These are phyloP conservation scores for Euspilapteryx auroguttella DNA, from an alignment of 2,888 invertebrate genomes.

Conservation along the genomic window DNA sequence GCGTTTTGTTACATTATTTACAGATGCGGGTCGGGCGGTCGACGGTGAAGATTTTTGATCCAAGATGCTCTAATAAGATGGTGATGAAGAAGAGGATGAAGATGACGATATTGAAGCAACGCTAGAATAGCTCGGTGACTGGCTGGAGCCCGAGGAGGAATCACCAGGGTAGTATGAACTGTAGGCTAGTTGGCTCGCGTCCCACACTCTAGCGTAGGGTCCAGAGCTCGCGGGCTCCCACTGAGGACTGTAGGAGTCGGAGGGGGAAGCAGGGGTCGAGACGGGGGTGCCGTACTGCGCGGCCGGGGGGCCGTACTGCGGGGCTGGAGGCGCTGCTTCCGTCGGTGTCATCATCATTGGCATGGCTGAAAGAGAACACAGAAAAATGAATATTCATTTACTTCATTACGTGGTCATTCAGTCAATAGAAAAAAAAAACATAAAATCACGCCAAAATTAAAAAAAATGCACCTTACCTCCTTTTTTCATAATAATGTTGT, in stretches of 20 bases:
- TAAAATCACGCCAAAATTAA: too few species aligned
- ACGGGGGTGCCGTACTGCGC: constrained; percentile 52
- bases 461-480: too few species aligned
- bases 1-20: constrained; percentile 25
- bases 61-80: constrained; percentile 17
- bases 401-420: too few species aligned
- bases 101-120: constrained; percentile 39
- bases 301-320: constrained; percentile 71
- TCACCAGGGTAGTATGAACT: constrained; percentile 73
- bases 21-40: constrained; percentile 13
- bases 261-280: constrained; percentile 62
- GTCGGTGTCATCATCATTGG: constrained; percentile 70
- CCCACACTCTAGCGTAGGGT: constrained; percentile 81
- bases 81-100: constrained; percentile 24
- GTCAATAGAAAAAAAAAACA: not conserved
- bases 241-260: constrained; percentile 72
- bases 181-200: constrained; percentile 69
- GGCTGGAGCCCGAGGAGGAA: constrained; percentile 58
- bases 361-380: constrained; percentile 55
- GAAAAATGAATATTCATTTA: constrained; percentile 3
- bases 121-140: constrained; percentile 49
- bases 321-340: constrained; percentile 61
- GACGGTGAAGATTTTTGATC: constrained; percentile 15
- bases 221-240: constrained; percentile 75
- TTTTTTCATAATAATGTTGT: constrained; percentile 75